Percentiles rank a stretch among this genome's conserved stretches.
Conservation (phyloP, 1,140 invertebrate species). For the Musca domestica region DNA sequence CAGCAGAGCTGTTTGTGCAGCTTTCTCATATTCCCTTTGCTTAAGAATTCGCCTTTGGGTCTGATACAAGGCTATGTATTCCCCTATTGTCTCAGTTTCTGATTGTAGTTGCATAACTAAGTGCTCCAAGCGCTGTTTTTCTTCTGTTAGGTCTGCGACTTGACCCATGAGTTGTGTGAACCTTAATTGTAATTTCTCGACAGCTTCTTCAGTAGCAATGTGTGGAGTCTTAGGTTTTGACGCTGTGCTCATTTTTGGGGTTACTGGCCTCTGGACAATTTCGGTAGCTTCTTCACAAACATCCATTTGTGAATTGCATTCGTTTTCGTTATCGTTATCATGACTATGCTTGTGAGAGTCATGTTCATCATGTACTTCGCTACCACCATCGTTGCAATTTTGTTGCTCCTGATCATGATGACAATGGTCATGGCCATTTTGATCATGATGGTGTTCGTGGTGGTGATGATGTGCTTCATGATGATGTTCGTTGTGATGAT, state of each 20-base stretch:
- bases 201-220: constrained; percentile 59
- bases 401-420: constrained; percentile 11
- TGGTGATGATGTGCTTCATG: constrained; percentile 19
- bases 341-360: constrained; percentile 24
- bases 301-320: neutral
- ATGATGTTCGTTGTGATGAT: constrained; percentile 11
- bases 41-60: constrained; percentile 83
- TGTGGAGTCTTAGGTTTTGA: constrained; percentile 9
- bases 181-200: constrained; percentile 76
- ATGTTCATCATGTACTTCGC: neutral
- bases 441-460: neutral
- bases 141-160: constrained; percentile 85
- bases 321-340: neutral
- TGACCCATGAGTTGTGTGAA: constrained; percentile 85
- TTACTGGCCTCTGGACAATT: neutral
- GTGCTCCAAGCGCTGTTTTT: constrained; percentile 90
- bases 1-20: constrained; percentile 74
- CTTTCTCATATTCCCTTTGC: constrained; percentile 79
- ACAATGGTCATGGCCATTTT: neutral
- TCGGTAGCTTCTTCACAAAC: constrained; percentile 19
- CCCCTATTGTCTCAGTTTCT: constrained; percentile 94
- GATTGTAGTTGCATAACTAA: constrained; percentile 87
- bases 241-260: neutral
- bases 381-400: neutral
- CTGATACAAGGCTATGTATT: constrained; percentile 93